Evolutionary conservation across 2,888 invertebrate species (phyloP).

Genomic region (Ectemnius lituratus): DNA sequence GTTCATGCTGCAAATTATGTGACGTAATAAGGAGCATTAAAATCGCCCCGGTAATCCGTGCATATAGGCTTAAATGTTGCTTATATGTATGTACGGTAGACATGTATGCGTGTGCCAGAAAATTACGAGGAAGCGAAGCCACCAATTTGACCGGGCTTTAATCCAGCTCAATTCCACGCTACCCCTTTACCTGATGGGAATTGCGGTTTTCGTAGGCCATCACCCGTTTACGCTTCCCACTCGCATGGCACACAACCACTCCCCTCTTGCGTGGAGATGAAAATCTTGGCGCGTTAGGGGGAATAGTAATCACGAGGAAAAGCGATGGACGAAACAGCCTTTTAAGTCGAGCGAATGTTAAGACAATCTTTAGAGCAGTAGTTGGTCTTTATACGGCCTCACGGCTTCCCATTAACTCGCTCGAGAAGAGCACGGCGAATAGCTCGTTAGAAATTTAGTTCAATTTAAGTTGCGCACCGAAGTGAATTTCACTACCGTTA

Average conservation of each 20-base stretch:
- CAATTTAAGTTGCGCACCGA: conserved; percentile 48
- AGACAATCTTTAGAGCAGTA: background rate
- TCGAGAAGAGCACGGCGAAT: background rate
- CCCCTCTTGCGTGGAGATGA: no score
- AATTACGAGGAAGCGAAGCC: background rate
- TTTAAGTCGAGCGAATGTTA: background rate
- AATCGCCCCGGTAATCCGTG: no score
- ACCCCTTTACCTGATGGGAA: background rate
- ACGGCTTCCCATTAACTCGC: conserved; percentile 6
- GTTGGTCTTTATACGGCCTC: conserved; percentile 11
- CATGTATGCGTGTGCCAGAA: background rate
- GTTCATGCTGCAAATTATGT: no score
- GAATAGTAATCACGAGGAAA: no score
- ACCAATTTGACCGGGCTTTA: conserved; percentile 3
- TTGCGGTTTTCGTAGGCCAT: background rate
- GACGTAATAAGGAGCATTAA: no score
- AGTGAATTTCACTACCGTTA: conserved; percentile 14
- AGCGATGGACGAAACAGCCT: no score
- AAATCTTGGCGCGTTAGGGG: no score
- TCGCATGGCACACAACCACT: no score
- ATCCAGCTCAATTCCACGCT: background rate
- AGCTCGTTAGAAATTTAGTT: conserved; percentile 48
- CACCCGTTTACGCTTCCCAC: conserved; percentile 3
- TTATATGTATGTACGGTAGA: no score
- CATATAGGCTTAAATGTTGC: no score